Percentiles rank a stretch among this genome's conserved stretches.
phyloP scores from a whole-genome alignment of 2,888 invertebrate species.

The Agrypnus murinus region DNA sequence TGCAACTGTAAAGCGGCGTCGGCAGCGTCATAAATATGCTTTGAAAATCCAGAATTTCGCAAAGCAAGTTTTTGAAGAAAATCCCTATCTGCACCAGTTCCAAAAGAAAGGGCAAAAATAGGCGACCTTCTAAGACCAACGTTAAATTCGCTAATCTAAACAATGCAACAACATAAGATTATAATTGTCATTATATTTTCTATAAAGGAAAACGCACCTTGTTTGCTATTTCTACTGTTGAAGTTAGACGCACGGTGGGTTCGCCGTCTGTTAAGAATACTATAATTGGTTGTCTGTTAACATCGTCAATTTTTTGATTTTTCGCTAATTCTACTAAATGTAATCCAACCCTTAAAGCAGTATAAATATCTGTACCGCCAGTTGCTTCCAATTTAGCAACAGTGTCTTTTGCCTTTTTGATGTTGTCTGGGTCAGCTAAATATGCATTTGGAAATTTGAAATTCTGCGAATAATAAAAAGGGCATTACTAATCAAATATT shows the following conservation, averaged over 20 bases:
- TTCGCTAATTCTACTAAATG: slow-evolving; percentile 62
- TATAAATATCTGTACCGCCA: slow-evolving; percentile 81
- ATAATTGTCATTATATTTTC: too few species aligned
- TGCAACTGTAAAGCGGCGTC: slow-evolving; percentile 80
- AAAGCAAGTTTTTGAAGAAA: slow-evolving; percentile 80
- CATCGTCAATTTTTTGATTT: slow-evolving; percentile 56
- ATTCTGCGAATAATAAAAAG: slow-evolving; percentile 59
- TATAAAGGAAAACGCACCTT: slow-evolving; percentile 69
- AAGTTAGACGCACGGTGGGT: slow-evolving; percentile 76
- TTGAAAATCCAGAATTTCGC: slow-evolving; percentile 79
- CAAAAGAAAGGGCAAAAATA: slow-evolving; percentile 82
- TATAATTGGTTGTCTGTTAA: slow-evolving; percentile 75
- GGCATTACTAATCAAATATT: too few species aligned
- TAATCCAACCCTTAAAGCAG: slow-evolving; percentile 75
- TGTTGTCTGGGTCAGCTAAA: slow-evolving; percentile 74
- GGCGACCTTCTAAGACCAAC: slow-evolving; percentile 68
- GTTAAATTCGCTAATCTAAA: slow-evolving; percentile 72
- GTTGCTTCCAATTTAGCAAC: slow-evolving; percentile 74
- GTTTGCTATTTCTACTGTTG: slow-evolving; percentile 73
- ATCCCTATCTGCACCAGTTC: slow-evolving; percentile 79
- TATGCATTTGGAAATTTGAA: slow-evolving; percentile 72
- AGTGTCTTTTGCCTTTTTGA: slow-evolving; percentile 76
- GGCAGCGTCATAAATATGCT: slow-evolving; percentile 82
- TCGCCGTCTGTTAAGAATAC: slow-evolving; percentile 81
- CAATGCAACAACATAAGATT: too few species aligned